Conservation (phyloP, 2,797 vertebrate genomes). For the Sciaenops ocellatus region DNA sequence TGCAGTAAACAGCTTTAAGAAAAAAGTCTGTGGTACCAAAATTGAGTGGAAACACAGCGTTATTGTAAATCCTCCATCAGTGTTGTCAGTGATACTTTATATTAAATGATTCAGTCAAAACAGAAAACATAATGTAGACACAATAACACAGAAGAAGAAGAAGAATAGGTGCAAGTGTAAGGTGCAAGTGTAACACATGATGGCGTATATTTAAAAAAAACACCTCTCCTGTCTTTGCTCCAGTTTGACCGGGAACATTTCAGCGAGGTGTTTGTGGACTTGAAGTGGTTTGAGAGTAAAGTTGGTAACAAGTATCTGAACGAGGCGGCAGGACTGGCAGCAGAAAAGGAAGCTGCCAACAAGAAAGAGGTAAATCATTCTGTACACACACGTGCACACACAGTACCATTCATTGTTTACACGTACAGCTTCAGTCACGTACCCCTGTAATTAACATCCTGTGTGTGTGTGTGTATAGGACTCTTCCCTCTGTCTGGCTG, state of each 20-base stretch:
- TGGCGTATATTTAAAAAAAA: neutral
- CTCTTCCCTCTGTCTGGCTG: slow-evolving; percentile 36
- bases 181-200: too few relatives aligned
- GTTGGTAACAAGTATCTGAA: slow-evolving; percentile 98
- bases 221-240: neutral
- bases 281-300: slow-evolving; percentile 99
- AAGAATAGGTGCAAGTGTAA: neutral
- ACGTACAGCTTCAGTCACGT: neutral
- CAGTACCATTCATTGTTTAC: neutral
- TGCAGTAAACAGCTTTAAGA: too few relatives aligned
- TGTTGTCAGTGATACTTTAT: neutral
- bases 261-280: slow-evolving; percentile 96
- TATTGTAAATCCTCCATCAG: neutral
- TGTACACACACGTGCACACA: neutral
- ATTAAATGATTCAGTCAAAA: neutral
- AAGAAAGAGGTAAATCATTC: slow-evolving; percentile 82
- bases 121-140: neutral
- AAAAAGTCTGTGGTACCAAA: too few relatives aligned
- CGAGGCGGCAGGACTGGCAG: slow-evolving; percentile 94
- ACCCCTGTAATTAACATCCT: neutral
- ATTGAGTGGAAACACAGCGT: too few relatives aligned
- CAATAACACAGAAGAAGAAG: too few relatives aligned
- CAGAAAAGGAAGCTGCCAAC: slow-evolving; percentile 93
- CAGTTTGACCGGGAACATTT: slow-evolving; percentile 99
- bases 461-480: slow-evolving; percentile 54